These are phyloP conservation scores for Scaptomyza pallida DNA, from an alignment of 1,140 invertebrate species.

Conservation along the genomic window DNA sequence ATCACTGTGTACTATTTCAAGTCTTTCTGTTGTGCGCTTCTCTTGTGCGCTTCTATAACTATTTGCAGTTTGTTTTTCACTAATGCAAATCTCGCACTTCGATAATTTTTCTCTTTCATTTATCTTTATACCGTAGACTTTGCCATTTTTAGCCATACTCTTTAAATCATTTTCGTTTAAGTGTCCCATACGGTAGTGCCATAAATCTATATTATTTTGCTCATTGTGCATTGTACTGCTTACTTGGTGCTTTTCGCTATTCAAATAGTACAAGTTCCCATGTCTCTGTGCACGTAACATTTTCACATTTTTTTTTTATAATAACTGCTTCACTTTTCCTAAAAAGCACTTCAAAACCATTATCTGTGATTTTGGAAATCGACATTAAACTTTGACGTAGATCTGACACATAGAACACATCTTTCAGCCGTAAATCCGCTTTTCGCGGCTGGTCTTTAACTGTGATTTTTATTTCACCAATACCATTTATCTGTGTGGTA, in stretches of 20 bases:
- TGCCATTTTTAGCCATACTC: not conserved
- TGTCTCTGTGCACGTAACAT: conserved; percentile 5
- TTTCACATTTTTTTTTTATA: conserved; percentile 14
- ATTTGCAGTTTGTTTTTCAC: not conserved
- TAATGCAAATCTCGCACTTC: conserved; percentile 4
- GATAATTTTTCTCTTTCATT: not conserved
- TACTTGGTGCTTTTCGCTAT: not conserved
- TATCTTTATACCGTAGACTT: not conserved
- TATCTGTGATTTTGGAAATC: conserved; percentile 14
- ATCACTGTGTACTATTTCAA: not conserved
- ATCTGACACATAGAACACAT: conserved; percentile 11
- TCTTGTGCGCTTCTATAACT: not conserved
- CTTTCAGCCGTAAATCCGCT: not conserved
- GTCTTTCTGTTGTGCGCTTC: not conserved
- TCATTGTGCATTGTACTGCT: not conserved
- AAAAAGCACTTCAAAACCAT: conserved; percentile 14
- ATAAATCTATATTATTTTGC: conserved; percentile 6
- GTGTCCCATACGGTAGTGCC: conserved; percentile 7
- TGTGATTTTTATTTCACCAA: too few species aligned
- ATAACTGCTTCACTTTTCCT: conserved; percentile 16
- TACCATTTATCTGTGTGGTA: not conserved
- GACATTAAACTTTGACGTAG: not conserved
- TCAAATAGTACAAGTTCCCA: conserved; percentile 12
- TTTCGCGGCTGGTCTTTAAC: not conserved
- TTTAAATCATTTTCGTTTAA: conserved; percentile 5